Percentiles rank a stretch among this genome's conserved stretches.
phyloP scores from a whole-genome alignment of 30 jellyfish, hydroid and myxozoan genomes.

The Hydra vulgaris region DNA sequence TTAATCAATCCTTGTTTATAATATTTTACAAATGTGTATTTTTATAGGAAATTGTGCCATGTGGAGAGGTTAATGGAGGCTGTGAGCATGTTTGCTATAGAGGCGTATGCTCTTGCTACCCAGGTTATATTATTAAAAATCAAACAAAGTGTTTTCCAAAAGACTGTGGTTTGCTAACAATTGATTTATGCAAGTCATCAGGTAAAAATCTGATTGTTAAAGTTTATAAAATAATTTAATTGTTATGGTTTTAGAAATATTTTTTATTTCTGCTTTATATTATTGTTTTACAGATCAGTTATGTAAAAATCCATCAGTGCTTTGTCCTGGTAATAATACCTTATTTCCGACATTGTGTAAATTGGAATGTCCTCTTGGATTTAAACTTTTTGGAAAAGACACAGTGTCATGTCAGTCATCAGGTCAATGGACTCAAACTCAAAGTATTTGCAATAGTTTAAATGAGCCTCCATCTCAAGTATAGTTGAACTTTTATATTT shows the following conservation, averaged over 20 bases:
- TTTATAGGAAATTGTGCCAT: conserved; percentile 40
- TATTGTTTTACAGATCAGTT: neutral
- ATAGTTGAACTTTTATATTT: too few species aligned
- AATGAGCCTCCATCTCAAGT: conserved; percentile 81
- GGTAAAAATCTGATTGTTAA: conserved; percentile 25
- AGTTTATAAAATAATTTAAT: neutral
- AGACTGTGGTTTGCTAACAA: conserved; percentile 59
- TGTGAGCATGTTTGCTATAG: conserved; percentile 60
- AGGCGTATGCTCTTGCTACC: conserved; percentile 58
- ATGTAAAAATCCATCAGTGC: conserved; percentile 44
- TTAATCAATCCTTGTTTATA: too few species aligned
- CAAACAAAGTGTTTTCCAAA: conserved; percentile 50
- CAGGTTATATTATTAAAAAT: conserved; percentile 49
- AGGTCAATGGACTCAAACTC: conserved; percentile 59
- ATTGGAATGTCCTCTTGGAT: conserved; percentile 49
- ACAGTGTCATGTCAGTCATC: conserved; percentile 58
- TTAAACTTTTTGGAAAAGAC: conserved; percentile 43
- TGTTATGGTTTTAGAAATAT: too few species aligned
- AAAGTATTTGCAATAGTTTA: conserved; percentile 51
- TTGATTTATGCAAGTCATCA: conserved; percentile 50
- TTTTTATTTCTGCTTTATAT: too few species aligned
- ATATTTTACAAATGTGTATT: too few species aligned
- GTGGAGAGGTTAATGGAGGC: conserved; percentile 86
- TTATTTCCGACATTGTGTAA: conserved; percentile 43
- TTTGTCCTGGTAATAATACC: conserved; percentile 45